Conservation (phyloP, 2,888 invertebrate species). For the Yponomeuta sedellus region DNA sequence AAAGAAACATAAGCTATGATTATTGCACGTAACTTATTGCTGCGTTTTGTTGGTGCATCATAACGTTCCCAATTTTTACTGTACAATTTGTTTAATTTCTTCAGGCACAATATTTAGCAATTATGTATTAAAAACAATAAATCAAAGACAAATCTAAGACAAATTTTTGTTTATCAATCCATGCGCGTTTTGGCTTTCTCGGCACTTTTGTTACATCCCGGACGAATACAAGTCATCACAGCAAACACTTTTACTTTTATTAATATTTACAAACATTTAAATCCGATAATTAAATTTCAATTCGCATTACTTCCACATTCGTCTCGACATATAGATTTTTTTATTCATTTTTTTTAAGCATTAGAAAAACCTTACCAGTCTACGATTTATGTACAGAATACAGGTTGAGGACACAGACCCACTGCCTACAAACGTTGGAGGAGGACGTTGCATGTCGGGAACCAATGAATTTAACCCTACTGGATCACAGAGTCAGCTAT, state of each 20-base stretch:
- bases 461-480: constrained; percentile 44
- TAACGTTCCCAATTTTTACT: too few relatives aligned
- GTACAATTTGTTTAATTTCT: too few relatives aligned
- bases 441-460: constrained; percentile 39
- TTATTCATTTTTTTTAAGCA: neutral
- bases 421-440: constrained; percentile 23
- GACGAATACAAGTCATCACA: neutral
- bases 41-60: too few relatives aligned
- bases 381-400: constrained; percentile 3
- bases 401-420: constrained; percentile 5
- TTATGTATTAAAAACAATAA: too few relatives aligned
- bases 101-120: too few relatives aligned
- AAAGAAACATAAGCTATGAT: too few relatives aligned
- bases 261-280: constrained; percentile 43
- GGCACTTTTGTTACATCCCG: neutral
- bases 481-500: constrained; percentile 71
- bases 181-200: neutral
- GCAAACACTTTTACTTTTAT: constrained; percentile 24
- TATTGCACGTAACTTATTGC: too few relatives aligned
- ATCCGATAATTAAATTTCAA: neutral
- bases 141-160: too few relatives aligned
- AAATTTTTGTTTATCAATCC: too few relatives aligned
- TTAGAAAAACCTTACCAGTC: constrained; percentile 7
- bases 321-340: neutral
- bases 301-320: neutral